Percentiles rank a stretch among this genome's conserved stretches.
Conservation (phyloP, 2,113 vertebrate species). For the Barbus barbus region DNA sequence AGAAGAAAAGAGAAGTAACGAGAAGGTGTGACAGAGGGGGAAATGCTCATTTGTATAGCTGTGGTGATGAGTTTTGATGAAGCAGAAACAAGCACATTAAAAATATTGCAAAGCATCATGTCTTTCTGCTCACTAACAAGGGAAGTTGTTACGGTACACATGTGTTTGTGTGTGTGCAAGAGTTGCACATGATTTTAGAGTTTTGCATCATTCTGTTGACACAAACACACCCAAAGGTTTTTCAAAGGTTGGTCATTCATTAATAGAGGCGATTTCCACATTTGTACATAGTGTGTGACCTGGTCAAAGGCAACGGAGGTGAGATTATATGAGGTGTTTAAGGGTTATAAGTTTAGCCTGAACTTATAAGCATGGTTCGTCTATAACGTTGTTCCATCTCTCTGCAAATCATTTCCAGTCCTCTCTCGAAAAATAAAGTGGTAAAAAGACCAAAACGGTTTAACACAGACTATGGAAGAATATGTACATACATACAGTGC, state of each 20-base stretch:
- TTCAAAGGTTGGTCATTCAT: slow-evolving; percentile 8
- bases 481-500: no score
- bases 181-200: background rate
- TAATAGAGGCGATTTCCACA: background rate
- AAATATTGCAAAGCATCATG: background rate
- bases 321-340: background rate
- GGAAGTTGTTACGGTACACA: background rate
- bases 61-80: background rate
- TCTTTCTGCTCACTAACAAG: background rate
- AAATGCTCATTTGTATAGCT: background rate
- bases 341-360: background rate
- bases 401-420: no score
- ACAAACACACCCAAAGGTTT: slow-evolving; percentile 5
- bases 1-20: slow-evolving; percentile 8
- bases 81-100: background rate
- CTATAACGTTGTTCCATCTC: background rate
- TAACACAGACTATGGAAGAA: no score
- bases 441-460: no score
- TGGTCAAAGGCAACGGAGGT: background rate
- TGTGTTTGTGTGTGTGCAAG: background rate
- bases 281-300: background rate
- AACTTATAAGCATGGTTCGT: no score
- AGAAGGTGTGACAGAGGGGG: background rate
- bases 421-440: no score
- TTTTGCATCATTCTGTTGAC: slow-evolving; percentile 16